Evolutionary conservation across 2,797 vertebrate genomes (phyloP).

Genomic region (Sphenodon punctatus): DNA sequence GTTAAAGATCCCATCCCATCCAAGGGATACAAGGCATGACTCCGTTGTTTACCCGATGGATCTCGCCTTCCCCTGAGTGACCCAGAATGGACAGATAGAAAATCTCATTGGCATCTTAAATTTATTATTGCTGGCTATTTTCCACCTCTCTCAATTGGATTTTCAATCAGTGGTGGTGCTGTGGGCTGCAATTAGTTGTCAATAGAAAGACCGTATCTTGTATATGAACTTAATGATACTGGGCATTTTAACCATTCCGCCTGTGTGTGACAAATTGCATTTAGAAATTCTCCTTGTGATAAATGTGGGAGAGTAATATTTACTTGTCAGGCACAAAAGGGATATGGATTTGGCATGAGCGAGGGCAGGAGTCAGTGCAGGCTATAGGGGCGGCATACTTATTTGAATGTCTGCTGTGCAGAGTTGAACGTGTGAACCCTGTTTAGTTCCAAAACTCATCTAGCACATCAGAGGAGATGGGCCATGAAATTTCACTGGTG

Average conservation of each 20-base stretch:
- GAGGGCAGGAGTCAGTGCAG: background rate
- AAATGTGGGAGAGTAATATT: conserved; percentile 46
- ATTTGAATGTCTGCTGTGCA: background rate
- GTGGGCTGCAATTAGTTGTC: conserved; percentile 65
- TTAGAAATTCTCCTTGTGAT: conserved; percentile 64
- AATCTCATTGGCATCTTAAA: conserved; percentile 27
- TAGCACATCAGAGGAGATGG: background rate
- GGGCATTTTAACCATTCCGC: conserved; percentile 67
- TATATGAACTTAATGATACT: conserved; percentile 57
- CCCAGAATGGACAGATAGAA: no score
- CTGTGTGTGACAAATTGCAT: conserved; percentile 59
- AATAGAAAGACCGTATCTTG: conserved; percentile 71
- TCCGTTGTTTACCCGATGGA: no score
- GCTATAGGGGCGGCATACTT: background rate
- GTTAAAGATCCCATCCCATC: no score
- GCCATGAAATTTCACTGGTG: background rate
- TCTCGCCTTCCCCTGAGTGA: no score
- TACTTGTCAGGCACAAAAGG: conserved; percentile 37
- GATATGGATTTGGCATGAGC: conserved; percentile 28
- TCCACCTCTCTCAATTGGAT: conserved; percentile 67
- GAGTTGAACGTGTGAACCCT: background rate
- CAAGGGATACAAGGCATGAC: background rate
- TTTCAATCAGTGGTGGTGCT: conserved; percentile 63
- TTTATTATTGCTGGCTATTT: conserved; percentile 60
- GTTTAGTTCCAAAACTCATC: background rate